Conservation (phyloP, 1,140 invertebrate species). For the Ips nitidus region DNA sequence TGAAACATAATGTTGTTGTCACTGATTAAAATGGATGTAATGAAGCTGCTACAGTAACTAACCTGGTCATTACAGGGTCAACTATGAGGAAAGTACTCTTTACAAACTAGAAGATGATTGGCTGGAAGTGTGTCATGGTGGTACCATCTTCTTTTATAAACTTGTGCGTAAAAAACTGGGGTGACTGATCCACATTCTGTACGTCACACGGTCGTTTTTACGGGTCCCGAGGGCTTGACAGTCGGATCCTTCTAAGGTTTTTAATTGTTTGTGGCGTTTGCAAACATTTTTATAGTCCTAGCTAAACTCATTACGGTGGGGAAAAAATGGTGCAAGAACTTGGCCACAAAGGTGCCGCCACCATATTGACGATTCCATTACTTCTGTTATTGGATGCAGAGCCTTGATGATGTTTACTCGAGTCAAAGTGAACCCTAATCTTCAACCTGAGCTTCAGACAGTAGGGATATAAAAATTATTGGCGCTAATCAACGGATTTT, state of each 20-base stretch:
- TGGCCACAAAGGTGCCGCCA: too few species aligned
- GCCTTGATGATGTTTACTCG: too few species aligned
- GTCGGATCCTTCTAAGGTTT: not conserved
- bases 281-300: not conserved
- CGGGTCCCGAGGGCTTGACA: conserved; percentile 1
- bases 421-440: too few species aligned
- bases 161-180: not conserved
- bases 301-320: too few species aligned
- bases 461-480: too few species aligned
- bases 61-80: not conserved
- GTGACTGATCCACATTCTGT: not conserved
- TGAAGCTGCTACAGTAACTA: not conserved
- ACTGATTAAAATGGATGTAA: not conserved
- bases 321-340: too few species aligned
- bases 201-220: not conserved
- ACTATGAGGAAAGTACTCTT: not conserved
- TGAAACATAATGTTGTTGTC: not conserved
- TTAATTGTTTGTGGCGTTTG: conserved; percentile 3
- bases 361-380: too few species aligned
- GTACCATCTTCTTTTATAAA: not conserved
- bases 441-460: too few species aligned
- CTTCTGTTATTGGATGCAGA: too few species aligned
- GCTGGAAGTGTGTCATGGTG: not conserved
- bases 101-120: conserved; percentile 2
- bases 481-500: too few species aligned